Percentiles rank a stretch among this genome's conserved stretches.
Evolutionary conservation across 92 coral and sea anemone species (phyloP).

Genomic region (Parazoanthus swiftii): DNA sequence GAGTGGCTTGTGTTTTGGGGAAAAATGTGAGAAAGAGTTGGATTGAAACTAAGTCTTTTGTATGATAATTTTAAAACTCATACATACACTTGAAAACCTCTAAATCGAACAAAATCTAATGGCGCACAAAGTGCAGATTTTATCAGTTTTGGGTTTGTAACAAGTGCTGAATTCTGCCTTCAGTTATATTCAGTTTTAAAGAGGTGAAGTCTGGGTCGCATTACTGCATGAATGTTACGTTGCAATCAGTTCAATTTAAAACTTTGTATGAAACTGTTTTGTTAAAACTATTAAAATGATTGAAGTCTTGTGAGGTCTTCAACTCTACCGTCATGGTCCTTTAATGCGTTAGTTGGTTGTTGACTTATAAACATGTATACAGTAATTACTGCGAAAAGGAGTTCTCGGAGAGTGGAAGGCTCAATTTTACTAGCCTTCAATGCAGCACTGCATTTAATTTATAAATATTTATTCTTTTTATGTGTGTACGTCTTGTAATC

Average conservation of each 20-base stretch:
- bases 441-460: background rate
- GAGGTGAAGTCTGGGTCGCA: background rate
- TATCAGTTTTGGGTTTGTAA: background rate
- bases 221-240: background rate
- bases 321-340: background rate
- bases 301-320: background rate
- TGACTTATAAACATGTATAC: background rate
- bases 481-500: too few species aligned
- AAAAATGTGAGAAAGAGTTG: background rate
- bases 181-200: background rate
- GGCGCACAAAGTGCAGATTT: background rate
- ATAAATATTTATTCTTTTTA: too few species aligned
- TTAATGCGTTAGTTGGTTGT: background rate
- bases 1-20: background rate
- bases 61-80: background rate
- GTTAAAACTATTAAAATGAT: slow-evolving; percentile 1
- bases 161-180: background rate
- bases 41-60: background rate
- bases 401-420: background rate
- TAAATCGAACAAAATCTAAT: background rate
- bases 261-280: background rate
- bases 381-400: background rate
- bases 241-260: background rate
- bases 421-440: background rate
- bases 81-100: background rate